These are phyloP conservation scores for Parasteatoda tepidariorum DNA, from an alignment of 1,140 invertebrate species.

Conservation along the genomic window DNA sequence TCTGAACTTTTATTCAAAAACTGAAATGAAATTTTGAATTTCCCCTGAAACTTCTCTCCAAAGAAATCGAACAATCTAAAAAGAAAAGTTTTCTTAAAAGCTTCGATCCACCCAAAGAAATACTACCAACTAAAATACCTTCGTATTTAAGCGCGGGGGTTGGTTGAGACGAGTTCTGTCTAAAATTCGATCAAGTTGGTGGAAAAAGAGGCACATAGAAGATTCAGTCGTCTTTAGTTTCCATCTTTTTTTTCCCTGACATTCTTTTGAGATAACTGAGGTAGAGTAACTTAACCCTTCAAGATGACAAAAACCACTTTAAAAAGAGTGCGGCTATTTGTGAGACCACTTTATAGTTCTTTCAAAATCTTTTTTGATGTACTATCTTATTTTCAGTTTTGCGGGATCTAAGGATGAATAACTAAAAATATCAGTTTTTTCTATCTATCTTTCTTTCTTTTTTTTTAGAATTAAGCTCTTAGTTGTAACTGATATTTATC, in stretches of 20 bases:
- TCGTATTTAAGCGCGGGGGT: not conserved
- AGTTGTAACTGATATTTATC: no score
- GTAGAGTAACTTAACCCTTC: conserved; percentile 51
- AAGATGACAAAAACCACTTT: conserved; percentile 57
- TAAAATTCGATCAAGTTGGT: conserved; percentile 50
- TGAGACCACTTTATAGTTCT: conserved; percentile 6
- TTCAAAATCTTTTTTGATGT: conserved; percentile 6
- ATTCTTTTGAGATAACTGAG: not conserved
- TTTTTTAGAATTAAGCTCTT: no score
- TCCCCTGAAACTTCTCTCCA: no score
- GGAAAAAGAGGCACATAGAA: not conserved
- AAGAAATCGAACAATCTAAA: no score
- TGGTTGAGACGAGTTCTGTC: not conserved
- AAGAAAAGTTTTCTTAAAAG: no score
- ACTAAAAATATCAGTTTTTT: no score
- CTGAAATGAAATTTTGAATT: no score
- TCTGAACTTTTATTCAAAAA: no score
- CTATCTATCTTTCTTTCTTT: no score
- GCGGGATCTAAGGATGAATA: no score
- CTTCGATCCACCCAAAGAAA: no score
- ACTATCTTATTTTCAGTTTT: conserved; percentile 42
- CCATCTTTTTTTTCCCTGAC: not conserved
- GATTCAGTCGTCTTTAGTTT: conserved; percentile 7
- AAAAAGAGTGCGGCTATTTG: conserved; percentile 30
- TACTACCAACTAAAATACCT: not conserved